These are phyloP conservation scores for Eurystomus gularis DNA, from an alignment of 2,113 vertebrate species.

Conservation along the genomic window DNA sequence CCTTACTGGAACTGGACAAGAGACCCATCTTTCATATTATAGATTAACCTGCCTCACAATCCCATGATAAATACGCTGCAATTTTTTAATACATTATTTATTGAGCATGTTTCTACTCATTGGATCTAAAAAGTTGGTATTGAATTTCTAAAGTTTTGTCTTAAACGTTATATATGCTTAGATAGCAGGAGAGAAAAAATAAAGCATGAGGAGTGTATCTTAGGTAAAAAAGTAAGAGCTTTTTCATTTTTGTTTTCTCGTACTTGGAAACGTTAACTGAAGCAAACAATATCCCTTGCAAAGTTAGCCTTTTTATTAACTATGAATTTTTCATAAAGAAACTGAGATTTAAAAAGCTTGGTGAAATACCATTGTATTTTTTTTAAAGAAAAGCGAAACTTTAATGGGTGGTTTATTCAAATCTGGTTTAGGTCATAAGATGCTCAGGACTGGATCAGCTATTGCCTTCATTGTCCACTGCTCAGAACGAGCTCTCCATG, in stretches of 20 bases:
- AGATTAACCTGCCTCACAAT: slow-evolving; percentile 20
- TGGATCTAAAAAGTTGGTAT: neutral
- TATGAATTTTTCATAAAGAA: neutral
- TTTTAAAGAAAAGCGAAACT: neutral
- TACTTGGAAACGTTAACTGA: neutral
- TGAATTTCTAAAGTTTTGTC: neutral
- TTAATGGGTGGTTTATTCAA: neutral
- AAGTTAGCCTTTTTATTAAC: neutral
- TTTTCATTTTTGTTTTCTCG: neutral
- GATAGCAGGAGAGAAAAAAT: neutral
- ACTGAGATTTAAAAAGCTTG: neutral
- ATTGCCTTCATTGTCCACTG: neutral
- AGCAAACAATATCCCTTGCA: neutral
- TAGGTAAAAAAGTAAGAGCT: neutral
- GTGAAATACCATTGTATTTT: neutral
- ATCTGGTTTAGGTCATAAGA: neutral
- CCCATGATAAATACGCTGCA: neutral
- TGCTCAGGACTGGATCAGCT: neutral
- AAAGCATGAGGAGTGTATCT: neutral
- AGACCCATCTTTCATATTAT: slow-evolving; percentile 15
- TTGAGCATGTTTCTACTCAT: neutral
- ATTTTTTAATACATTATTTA: slow-evolving; percentile 16
- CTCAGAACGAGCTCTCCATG: neutral
- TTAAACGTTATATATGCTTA: neutral
- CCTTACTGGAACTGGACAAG: slow-evolving; percentile 43